Conservation (phyloP, 2,113 vertebrate species). For the Sinocyclocheilus maitianheensis region DNA sequence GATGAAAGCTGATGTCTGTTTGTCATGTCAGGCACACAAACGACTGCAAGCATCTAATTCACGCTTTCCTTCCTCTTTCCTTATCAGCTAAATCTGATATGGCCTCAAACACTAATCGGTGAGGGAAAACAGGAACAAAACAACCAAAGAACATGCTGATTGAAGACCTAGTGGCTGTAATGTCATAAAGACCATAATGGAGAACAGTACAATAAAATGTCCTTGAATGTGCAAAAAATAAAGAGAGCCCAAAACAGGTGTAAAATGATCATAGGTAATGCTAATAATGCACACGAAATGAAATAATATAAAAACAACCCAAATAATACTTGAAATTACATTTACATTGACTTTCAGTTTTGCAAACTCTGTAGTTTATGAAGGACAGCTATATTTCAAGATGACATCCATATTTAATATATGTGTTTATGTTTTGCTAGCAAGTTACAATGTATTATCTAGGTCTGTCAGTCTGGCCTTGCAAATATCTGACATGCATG, state of each 20-base stretch:
- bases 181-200: background rate
- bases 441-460: too few relatives aligned
- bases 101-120: conserved; percentile 19
- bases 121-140: conserved; percentile 40
- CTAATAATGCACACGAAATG: too few relatives aligned
- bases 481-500: too few relatives aligned
- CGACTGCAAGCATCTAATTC: conserved; percentile 1
- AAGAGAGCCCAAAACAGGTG: background rate
- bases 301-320: background rate
- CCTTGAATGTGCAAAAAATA: conserved; percentile 1
- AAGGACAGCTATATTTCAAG: background rate
- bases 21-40: conserved; percentile 18
- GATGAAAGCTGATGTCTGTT: conserved; percentile 23
- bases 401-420: too few relatives aligned
- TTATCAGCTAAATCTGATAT: conserved; percentile 33
- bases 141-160: conserved; percentile 16
- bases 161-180: background rate
- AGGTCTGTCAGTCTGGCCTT: too few relatives aligned
- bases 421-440: too few relatives aligned
- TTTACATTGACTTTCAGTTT: background rate
- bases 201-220: conserved; percentile 10
- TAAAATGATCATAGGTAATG: background rate
- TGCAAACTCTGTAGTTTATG: background rate
- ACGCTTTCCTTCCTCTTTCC: conserved; percentile 43
- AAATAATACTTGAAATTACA: background rate